phyloP scores from a whole-genome alignment of 2,113 vertebrate species.

The Agapornis roseicollis region DNA sequence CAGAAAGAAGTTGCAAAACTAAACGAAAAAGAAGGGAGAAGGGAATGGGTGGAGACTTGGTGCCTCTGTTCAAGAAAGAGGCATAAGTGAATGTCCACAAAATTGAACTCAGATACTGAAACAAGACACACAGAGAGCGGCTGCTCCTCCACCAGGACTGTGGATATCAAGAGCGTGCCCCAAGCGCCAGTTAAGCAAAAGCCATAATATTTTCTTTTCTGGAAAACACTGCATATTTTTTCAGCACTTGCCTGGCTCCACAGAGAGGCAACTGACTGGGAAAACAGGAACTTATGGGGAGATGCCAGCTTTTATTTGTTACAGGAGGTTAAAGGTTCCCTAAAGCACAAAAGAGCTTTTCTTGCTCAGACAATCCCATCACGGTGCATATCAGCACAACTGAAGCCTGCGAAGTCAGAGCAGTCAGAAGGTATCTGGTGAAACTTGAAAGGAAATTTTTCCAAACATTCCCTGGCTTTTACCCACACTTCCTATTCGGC shows the following conservation, averaged over 20 bases:
- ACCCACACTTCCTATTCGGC: neutral
- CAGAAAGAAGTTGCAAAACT: neutral
- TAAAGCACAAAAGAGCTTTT: slow-evolving; percentile 65
- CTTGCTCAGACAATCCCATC: slow-evolving; percentile 63
- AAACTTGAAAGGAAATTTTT: neutral
- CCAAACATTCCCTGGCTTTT: neutral
- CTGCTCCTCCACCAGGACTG: neutral
- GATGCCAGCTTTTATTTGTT: slow-evolving; percentile 61
- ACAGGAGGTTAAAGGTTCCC: slow-evolving; percentile 66
- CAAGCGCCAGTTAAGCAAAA: slow-evolving; percentile 30
- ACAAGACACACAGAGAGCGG: neutral
- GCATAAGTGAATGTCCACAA: neutral
- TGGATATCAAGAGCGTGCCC: neutral
- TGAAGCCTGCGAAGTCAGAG: neutral
- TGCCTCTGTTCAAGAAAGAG: neutral
- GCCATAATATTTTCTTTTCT: slow-evolving; percentile 72
- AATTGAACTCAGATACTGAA: neutral
- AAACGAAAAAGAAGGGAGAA: neutral
- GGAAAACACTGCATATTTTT: slow-evolving; percentile 47
- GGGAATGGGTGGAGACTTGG: neutral
- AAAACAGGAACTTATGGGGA: slow-evolving; percentile 44
- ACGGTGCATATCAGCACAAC: slow-evolving; percentile 25
- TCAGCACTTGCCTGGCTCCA: slow-evolving; percentile 17
- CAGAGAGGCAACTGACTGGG: slow-evolving; percentile 55
- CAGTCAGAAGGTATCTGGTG: slow-evolving; percentile 23